Conservation (phyloP, 2,888 invertebrate genomes). For the Matsumyia berberina region DNA sequence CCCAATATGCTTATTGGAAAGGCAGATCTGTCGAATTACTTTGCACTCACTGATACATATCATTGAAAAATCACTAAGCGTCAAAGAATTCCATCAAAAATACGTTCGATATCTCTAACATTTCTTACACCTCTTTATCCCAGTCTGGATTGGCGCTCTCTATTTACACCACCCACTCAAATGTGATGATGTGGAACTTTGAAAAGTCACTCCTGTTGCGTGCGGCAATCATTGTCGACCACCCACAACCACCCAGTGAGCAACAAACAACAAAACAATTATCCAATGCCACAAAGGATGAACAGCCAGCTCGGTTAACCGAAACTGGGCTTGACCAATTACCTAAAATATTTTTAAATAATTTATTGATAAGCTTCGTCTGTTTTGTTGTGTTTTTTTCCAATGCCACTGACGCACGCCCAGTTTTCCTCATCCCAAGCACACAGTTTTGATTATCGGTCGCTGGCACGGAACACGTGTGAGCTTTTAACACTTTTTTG, state of each 20-base stretch:
- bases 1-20: too few species aligned
- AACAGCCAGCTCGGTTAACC: background rate
- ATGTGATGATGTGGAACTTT: too few species aligned
- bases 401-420: conserved; percentile 6
- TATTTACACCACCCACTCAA: too few species aligned
- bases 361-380: conserved; percentile 17
- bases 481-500: conserved; percentile 64
- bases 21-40: too few species aligned
- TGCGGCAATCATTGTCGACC: background rate
- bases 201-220: background rate
- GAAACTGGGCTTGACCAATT: conserved; percentile 11
- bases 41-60: too few species aligned
- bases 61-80: too few species aligned
- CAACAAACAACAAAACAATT: conserved; percentile 10
- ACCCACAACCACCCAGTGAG: too few species aligned
- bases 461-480: conserved; percentile 54
- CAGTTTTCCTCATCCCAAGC: conserved; percentile 1
- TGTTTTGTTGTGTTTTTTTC: background rate
- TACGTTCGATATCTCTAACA: too few species aligned
- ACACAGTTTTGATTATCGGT: conserved; percentile 45
- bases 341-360: conserved; percentile 9
- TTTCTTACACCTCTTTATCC: too few species aligned
- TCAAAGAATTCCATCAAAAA: too few species aligned
- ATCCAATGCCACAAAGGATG: background rate
- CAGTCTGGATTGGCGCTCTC: too few species aligned